Evolutionary conservation across 2,113 vertebrate genomes (phyloP).

Genomic region (Platichthys stellatus): DNA sequence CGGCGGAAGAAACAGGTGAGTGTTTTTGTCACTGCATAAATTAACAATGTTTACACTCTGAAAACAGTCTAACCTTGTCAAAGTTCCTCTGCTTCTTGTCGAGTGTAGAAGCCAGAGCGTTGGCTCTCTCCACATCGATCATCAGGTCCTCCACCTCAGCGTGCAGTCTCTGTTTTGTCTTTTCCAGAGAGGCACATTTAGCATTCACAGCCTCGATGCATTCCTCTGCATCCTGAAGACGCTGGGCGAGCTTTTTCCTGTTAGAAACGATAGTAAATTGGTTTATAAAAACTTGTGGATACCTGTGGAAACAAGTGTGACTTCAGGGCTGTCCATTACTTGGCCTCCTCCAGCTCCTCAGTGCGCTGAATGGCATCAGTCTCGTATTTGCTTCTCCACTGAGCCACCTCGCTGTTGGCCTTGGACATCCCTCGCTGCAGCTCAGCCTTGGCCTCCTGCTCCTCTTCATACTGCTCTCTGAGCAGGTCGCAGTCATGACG

Average conservation of each 20-base stretch:
- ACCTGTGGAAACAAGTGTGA: neutral
- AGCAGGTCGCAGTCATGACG: slow-evolving; percentile 83
- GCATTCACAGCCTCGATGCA: slow-evolving; percentile 78
- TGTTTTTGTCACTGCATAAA: neutral
- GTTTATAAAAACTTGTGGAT: slow-evolving; percentile 18
- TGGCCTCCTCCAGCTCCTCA: slow-evolving; percentile 75
- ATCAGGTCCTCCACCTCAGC: slow-evolving; percentile 79
- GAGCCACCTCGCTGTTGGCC: slow-evolving; percentile 74
- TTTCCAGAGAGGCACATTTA: slow-evolving; percentile 90
- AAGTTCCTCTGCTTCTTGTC: slow-evolving; percentile 87
- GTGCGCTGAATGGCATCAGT: slow-evolving; percentile 77
- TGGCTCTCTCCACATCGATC: slow-evolving; percentile 80
- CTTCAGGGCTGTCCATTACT: slow-evolving; percentile 45
- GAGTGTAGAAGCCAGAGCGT: slow-evolving; percentile 75
- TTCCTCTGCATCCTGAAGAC: slow-evolving; percentile 81
- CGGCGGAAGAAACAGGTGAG: neutral
- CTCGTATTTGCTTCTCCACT: slow-evolving; percentile 77
- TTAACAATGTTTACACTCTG: too few relatives aligned
- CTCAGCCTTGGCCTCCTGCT: slow-evolving; percentile 73
- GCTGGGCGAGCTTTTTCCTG: slow-evolving; percentile 92
- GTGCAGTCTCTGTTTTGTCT: slow-evolving; percentile 85
- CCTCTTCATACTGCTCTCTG: slow-evolving; percentile 78
- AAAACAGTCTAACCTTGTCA: slow-evolving; percentile 71
- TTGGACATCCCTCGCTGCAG: slow-evolving; percentile 71
- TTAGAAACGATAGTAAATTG: neutral